Evolutionary conservation across 2,113 vertebrate genomes (phyloP), one percentile per base, ranked within the genome.

Genomic region (Callospermophilus lateralis): DNA sequence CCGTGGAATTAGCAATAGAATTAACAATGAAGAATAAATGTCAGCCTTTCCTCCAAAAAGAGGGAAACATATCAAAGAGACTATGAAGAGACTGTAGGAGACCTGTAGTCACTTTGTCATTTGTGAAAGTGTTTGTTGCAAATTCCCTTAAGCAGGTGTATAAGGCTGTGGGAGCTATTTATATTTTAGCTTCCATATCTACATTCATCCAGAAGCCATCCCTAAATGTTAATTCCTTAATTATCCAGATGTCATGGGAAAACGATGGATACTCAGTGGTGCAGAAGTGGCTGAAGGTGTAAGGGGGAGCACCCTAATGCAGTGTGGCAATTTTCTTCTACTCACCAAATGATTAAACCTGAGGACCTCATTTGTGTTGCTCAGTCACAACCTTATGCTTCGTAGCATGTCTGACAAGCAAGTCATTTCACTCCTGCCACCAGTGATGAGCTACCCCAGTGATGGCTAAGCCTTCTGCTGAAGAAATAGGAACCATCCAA

Each of bases 21-120:
- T 96, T 97, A 98, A 95, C 92, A 92, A 93, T 95, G 96, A 97
- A 94, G 90, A 79, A 37, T 96, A 85, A 98, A 97, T 84, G 89
- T 73, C 89, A 97, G 6, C 37, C 34, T 96, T 94, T 86, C 45
- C 28, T 96, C 34, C 74, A 95, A 74, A 95, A 94, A 70, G 89
- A 84, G 78, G 78, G 76, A 93, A 80, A 42, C 61, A 67, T 86
- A 20, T 68, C 58, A 76, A 58, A 37, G 79, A 81, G 92, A 53
- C 84, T 91, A 15, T 85, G 84, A 72, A 79, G 73, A 30, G 53
- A 76, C 34, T 61, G 8, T 15, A 55, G 55, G 48, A 84, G 65
- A 92, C 79, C 39, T 30, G n/a, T 39, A 96, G 90, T 37, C 51
- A 28, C 74, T 68, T 24, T 79, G 92, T 97, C 34, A 73, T 58